phyloP scores from a whole-genome alignment of 2,888 invertebrate species.

The Apodemia zela region DNA sequence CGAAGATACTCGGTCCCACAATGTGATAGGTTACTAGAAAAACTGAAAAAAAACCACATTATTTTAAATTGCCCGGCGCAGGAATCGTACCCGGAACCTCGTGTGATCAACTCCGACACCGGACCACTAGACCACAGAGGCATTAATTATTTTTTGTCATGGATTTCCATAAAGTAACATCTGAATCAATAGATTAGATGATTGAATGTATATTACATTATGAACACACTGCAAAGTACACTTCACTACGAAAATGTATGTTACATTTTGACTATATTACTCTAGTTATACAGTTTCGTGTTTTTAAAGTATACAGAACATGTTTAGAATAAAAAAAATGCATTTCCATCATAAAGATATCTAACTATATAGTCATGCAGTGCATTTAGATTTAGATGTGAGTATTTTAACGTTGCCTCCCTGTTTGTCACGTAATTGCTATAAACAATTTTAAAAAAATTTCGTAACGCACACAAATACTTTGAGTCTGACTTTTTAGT shows the following conservation, averaged over 20 bases:
- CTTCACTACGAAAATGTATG: not conserved
- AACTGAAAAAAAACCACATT: no score
- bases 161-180: not conserved
- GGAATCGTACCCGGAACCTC: no score
- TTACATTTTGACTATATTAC: constrained; percentile 12
- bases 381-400: constrained; percentile 11
- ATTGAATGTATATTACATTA: no score
- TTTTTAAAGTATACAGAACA: not conserved
- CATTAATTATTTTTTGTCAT: no score
- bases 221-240: not conserved
- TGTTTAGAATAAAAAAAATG: not conserved
- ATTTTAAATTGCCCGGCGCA: no score
- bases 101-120: no score
- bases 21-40: no score
- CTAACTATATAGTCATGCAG: constrained; percentile 19
- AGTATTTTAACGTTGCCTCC: constrained; percentile 20
- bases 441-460: no score
- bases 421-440: not conserved
- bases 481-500: no score
- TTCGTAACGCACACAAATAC: no score
- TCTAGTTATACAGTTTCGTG: not conserved
- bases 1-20: no score
- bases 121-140: no score
- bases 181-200: not conserved
- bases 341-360: constrained; percentile 7